A percentile compares a stretch with the other conserved stretches of the same genome.
phyloP scores from a whole-genome alignment of 2,113 vertebrate species.

The Prochilodus magdalenae region DNA sequence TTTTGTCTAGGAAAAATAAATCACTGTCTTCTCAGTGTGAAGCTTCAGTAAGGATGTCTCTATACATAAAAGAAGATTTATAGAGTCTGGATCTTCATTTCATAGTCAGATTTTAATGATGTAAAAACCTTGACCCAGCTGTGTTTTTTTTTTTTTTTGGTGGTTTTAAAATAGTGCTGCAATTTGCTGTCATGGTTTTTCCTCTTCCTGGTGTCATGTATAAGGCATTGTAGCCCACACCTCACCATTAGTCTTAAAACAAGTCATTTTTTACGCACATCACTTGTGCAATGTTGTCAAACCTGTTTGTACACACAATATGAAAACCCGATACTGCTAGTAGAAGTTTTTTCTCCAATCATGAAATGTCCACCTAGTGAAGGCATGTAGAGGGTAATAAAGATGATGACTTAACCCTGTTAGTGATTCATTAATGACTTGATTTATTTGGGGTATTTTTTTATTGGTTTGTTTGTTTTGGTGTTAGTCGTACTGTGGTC shows the following conservation, averaged over 20 bases:
- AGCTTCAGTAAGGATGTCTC: background rate
- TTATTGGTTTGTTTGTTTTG: too few relatives aligned
- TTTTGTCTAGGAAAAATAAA: slow-evolving; percentile 14
- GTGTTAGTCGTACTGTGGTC: too few relatives aligned
- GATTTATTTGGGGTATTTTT: too few relatives aligned
- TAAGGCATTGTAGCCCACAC: background rate
- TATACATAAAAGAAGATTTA: slow-evolving; percentile 7
- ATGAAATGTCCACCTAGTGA: too few relatives aligned
- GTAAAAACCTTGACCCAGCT: background rate
- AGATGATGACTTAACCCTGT: too few relatives aligned
- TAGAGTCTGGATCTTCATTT: background rate
- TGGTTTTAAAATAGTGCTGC: slow-evolving; percentile 22
- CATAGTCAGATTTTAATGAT: background rate
- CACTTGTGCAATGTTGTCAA: slow-evolving; percentile 41
- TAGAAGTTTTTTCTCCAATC: background rate
- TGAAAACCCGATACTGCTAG: background rate
- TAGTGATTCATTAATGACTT: too few relatives aligned
- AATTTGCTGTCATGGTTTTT: slow-evolving; percentile 7
- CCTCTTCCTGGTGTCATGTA: slow-evolving; percentile 25
- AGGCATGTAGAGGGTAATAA: background rate
- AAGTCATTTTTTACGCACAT: slow-evolving; percentile 1
- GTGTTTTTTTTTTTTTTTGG: background rate
- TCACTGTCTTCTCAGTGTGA: slow-evolving; percentile 1
- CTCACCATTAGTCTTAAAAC: slow-evolving; percentile 7
- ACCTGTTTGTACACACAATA: background rate